These are phyloP conservation scores for Phengaris alcon DNA, from an alignment of 2,888 invertebrate species.

Conservation along the genomic window DNA sequence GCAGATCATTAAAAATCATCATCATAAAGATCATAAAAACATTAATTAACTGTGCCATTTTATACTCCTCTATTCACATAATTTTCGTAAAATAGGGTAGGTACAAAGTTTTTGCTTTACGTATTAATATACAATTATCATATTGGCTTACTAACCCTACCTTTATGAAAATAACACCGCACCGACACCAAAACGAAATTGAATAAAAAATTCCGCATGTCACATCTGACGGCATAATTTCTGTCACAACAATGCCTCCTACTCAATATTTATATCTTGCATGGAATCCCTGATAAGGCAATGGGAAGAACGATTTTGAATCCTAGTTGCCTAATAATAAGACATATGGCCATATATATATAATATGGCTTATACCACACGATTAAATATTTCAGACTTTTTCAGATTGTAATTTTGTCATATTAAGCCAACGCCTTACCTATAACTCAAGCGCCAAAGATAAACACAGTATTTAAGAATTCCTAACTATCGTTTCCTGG, in stretches of 20 bases:
- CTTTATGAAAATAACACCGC: slow-evolving; percentile 37
- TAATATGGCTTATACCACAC: too few species aligned
- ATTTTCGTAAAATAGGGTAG: too few species aligned
- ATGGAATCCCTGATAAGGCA: slow-evolving; percentile 30
- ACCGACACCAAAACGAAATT: slow-evolving; percentile 42
- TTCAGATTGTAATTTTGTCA: too few species aligned
- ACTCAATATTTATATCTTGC: slow-evolving; percentile 48
- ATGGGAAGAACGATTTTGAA: slow-evolving; percentile 19
- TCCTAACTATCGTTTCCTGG: neutral
- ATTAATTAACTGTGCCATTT: too few species aligned
- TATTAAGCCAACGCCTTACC: too few species aligned
- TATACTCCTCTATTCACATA: too few species aligned
- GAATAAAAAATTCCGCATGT: slow-evolving; percentile 47
- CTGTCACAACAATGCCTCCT: slow-evolving; percentile 45
- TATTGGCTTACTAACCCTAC: slow-evolving; percentile 33
- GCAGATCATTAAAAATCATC: too few species aligned
- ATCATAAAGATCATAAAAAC: too few species aligned
- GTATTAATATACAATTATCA: neutral
- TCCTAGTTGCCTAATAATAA: neutral
- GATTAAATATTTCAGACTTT: too few species aligned
- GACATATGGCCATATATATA: neutral
- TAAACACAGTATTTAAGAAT: neutral
- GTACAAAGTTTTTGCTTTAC: too few species aligned
- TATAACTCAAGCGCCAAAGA: neutral
- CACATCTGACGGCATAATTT: slow-evolving; percentile 44